Base-by-base conservation (phyloP, 2,888 invertebrate species). In the Agonopterix arenella region DNA sequence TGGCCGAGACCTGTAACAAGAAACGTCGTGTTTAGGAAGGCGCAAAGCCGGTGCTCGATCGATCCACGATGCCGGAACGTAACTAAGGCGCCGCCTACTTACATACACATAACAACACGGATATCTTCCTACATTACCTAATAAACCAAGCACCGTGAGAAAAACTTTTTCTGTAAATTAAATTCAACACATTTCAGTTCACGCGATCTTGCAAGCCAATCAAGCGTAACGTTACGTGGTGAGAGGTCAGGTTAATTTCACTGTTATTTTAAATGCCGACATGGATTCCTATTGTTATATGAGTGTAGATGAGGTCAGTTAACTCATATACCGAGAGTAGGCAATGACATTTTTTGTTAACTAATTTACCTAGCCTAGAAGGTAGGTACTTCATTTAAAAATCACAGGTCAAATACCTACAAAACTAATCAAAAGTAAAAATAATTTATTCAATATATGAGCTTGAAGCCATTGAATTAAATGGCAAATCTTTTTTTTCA, bases 1-100 rank as follows among this genome's bases (percentile, higher is more conserved):
- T 63, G 61, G 68, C 54, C 62, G 72, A 80, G 74, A 85, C 75
- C 89, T 89, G 86, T 47, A 88, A 89, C 80, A 85, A 88, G 66
- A 70, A 75, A 71, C 58, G 71, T 63, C 58, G 67, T 52, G 40
- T 40, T 40, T 40, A 40, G 28, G 40, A n/a, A 40, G n/a, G 40
- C 40, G 40, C 10, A 10, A 40, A n/a, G n/a, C 10, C 40, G 28
- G 40, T 9, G 40, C 40, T 40, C 40, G 40, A 40, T 40, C 40
- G 40, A 40, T 10, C 40, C 40, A 7, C 10, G 10, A 40, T n/a
- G 40, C 9, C 40, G 40, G 40, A 40, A 40, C 40, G 40, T n/a
- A 40, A 1, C 40, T 9, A 37, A 37, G 28, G 10, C 40, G 40
- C 40, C n/a, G 51, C 50, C 52, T 63, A 62, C 64, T 66, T 64